Evolutionary conservation across 2,888 invertebrate genomes (phyloP), one percentile per base, ranked within the genome.

Genomic region (Sabatieria punctata): DNA sequence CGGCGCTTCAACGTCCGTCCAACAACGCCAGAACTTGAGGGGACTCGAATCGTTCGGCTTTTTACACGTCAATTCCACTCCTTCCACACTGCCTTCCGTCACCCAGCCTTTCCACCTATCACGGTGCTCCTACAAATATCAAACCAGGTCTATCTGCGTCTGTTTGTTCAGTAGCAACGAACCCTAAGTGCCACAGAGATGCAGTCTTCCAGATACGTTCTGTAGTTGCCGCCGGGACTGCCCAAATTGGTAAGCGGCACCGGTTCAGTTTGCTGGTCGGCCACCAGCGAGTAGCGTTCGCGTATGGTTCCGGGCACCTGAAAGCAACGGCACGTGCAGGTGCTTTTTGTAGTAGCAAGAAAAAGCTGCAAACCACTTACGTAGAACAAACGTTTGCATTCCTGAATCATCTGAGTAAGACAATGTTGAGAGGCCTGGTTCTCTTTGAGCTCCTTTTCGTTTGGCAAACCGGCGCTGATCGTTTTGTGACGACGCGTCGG

Each of bases 341-440:
- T n/a, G n/a, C n/a, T n/a, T n/a, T n/a, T n/a, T n/a, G n/a, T n/a
- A n/a, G n/a, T n/a, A n/a, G n/a, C n/a, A n/a, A n/a, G n/a, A n/a
- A n/a, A n/a, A n/a, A n/a, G n/a, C n/a, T n/a, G n/a, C n/a, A n/a
- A n/a, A n/a, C n/a, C n/a, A n/a, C n/a, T n/a, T n/a, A n/a, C 68
- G 48, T 58, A 60, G 72, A 85, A 85, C 51, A 88, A 72, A 58
- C 75, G 75, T 55, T 77, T 74, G 68, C 81, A 81, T 60, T 82
- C 76, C 61, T 78, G 77, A 52, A 93, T 79, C 69, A 93, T 78
- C 58, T 82, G 78, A 46, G 85, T 73, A 35, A 93, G 75, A 66
- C 91, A 93, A 57, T 85, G 84, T 64, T 89, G 86, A 2, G 88
- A 88, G 1, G 91, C 88, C 60, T 82, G 79, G 59, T 85, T 85